Evolutionary conservation across 2,797 vertebrate species (phyloP).

Genomic region (Hoplostethus atlanticus): DNA sequence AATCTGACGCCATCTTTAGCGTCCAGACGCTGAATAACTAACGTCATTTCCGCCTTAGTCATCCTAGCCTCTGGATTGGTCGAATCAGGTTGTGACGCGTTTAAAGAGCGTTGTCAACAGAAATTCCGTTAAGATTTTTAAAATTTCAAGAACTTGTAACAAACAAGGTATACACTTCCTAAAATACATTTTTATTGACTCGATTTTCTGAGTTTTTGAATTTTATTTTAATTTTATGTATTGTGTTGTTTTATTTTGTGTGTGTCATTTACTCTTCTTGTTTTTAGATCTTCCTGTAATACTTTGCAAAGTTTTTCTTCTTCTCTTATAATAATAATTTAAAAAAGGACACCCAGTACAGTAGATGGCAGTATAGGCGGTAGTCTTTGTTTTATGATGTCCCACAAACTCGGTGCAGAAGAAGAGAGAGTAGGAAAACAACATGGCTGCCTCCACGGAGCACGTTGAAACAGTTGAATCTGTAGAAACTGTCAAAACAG

Average conservation of each 20-base stretch:
- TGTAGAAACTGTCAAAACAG: not conserved
- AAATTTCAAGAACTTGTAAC: not conserved
- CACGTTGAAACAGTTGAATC: not conserved
- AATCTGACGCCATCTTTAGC: slow-evolving; percentile 80
- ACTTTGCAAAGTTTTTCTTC: no score
- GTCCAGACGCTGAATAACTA: not conserved
- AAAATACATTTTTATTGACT: no score
- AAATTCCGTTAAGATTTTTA: not conserved
- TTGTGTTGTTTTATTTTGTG: no score
- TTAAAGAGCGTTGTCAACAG: slow-evolving; percentile 7
- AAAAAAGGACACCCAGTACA: not conserved
- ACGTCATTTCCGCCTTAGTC: slow-evolving; percentile 45
- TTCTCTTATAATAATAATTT: no score
- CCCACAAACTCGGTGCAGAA: slow-evolving; percentile 30
- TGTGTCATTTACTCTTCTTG: no score
- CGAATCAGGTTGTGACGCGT: not conserved
- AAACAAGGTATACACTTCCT: not conserved
- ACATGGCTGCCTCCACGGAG: slow-evolving; percentile 61
- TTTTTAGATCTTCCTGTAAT: no score
- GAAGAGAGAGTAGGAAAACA: slow-evolving; percentile 39
- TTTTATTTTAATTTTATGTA: no score
- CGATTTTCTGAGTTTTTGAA: no score
- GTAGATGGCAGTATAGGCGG: not conserved
- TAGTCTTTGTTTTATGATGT: not conserved
- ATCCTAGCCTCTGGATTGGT: slow-evolving; percentile 14